phyloP scores from a whole-genome alignment of 2,113 vertebrate genomes.

The Notarius lentiginosus region DNA sequence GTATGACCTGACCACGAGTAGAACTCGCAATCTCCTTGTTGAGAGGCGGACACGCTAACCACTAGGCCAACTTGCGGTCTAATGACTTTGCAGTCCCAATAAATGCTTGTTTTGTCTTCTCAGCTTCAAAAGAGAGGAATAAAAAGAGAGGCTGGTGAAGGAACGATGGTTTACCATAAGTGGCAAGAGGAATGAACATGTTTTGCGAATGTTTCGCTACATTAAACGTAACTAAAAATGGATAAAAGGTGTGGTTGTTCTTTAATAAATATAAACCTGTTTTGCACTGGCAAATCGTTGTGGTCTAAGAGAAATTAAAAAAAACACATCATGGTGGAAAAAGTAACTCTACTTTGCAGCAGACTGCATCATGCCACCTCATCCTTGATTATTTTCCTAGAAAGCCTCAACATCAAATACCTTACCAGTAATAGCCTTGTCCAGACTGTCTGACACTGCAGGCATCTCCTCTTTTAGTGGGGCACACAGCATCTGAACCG shows the following conservation, averaged over 20 bases:
- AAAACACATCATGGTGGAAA: background rate
- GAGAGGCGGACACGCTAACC: too few relatives aligned
- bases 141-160: background rate
- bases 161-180: background rate
- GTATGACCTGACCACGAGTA: too few relatives aligned
- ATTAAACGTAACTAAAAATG: background rate
- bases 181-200: background rate
- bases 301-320: background rate
- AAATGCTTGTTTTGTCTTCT: too few relatives aligned
- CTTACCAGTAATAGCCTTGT: conserved; percentile 94
- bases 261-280: background rate
- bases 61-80: too few relatives aligned
- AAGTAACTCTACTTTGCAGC: too few relatives aligned
- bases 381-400: background rate
- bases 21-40: too few relatives aligned
- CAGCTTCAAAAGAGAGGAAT: background rate
- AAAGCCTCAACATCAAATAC: background rate
- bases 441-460: conserved; percentile 90
- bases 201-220: background rate
- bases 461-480: conserved; percentile 92
- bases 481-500: conserved; percentile 91
- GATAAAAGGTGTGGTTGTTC: background rate
- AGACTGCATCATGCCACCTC: background rate
- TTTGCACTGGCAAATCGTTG: background rate
- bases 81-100: too few relatives aligned